Percentiles rank a stretch among this genome's conserved stretches.
These are phyloP conservation scores for Gnathonemus longibarbis DNA, from an alignment of 2,113 vertebrate genomes.

Conservation along the genomic window DNA sequence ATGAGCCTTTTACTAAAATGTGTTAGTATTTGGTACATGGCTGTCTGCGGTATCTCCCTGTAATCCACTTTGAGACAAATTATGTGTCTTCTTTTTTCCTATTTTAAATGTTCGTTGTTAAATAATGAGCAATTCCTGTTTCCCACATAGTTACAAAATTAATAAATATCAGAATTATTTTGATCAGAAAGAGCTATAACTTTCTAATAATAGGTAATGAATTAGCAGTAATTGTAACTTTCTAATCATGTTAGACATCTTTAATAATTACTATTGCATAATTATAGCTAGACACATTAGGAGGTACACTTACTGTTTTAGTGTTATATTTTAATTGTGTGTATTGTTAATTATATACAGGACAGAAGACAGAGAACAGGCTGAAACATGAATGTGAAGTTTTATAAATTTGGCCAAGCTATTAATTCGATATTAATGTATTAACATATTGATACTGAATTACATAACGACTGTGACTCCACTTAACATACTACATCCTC, in stretches of 20 bases:
- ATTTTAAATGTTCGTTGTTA: background rate
- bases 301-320: background rate
- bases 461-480: background rate
- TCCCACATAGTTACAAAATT: background rate
- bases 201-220: background rate
- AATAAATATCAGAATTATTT: background rate
- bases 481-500: background rate
- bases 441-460: background rate
- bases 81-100: background rate
- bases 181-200: background rate
- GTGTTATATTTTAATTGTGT: background rate
- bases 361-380: background rate
- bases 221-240: background rate
- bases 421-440: background rate
- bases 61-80: background rate
- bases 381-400: background rate
- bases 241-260: background rate
- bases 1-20: background rate
- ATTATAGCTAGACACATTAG: background rate
- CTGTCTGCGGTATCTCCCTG: background rate
- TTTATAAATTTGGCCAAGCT: background rate
- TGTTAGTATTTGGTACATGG: background rate
- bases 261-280: background rate
- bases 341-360: background rate
- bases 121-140: background rate